phyloP scores from a whole-genome alignment of 2,888 invertebrate species.

The Drosophila quasianomalipes region DNA sequence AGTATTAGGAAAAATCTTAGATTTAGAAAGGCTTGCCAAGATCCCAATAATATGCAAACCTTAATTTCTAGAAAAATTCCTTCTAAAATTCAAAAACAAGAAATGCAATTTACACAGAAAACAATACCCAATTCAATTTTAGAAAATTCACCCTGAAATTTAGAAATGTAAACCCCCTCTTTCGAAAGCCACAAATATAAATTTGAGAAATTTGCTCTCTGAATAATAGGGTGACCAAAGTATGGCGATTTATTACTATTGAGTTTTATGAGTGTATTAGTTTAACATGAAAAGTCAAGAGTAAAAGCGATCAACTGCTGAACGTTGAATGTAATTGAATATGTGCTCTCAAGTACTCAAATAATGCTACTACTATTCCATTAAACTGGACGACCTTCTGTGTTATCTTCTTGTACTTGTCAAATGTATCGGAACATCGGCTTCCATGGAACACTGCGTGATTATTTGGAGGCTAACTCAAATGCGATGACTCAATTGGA shows the following conservation, averaged over 20 bases:
- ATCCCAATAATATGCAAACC: background rate
- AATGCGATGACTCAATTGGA: conserved; percentile 35
- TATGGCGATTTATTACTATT: background rate
- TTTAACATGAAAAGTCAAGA: background rate
- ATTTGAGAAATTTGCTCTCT: background rate
- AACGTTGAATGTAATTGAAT: conserved; percentile 13
- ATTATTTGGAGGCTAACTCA: conserved; percentile 41
- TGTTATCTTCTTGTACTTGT: background rate
- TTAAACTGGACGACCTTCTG: conserved; percentile 26
- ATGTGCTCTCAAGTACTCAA: conserved; percentile 18
- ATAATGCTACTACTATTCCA: conserved; percentile 9
- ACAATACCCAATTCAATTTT: background rate
- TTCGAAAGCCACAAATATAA: background rate
- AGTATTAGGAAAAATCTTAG: background rate
- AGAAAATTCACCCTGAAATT: background rate
- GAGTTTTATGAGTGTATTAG: background rate
- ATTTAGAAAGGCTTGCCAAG: background rate
- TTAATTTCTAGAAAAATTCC: background rate
- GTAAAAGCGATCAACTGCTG: background rate
- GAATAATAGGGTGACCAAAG: background rate
- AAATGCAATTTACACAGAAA: background rate
- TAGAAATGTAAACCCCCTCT: background rate
- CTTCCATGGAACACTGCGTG: conserved; percentile 42
- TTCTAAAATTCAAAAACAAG: background rate
- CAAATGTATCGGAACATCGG: conserved; percentile 1